Evolutionary conservation across 1,140 invertebrate genomes (phyloP).

Genomic region (Gryon sp.): DNA sequence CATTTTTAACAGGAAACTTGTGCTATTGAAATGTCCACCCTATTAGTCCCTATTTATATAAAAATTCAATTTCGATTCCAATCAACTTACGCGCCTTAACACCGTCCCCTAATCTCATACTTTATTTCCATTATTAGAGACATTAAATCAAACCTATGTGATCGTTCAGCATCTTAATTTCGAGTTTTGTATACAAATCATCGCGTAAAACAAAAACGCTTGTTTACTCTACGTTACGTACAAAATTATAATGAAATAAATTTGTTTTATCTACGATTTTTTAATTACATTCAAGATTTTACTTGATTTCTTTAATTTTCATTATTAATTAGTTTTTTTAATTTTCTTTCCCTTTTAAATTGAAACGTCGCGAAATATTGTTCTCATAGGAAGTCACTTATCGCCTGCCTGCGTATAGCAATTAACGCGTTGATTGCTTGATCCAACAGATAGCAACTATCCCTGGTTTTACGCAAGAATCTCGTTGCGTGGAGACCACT

Average conservation of each 20-base stretch:
- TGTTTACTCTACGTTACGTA: no score
- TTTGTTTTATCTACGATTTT: no score
- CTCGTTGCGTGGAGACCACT: constrained; percentile 60
- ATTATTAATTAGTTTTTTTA: no score
- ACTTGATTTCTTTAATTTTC: no score
- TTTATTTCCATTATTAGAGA: constrained; percentile 50
- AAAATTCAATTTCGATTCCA: constrained; percentile 65
- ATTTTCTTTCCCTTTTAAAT: no score
- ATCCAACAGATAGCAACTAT: constrained; percentile 58
- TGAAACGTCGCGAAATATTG: constrained; percentile 42
- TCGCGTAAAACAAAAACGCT: no score
- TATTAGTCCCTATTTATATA: constrained; percentile 65
- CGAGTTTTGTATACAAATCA: no score
- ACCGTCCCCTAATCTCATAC: constrained; percentile 42
- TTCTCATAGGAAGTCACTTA: constrained; percentile 60
- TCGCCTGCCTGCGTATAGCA: constrained; percentile 59
- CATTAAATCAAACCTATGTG: constrained; percentile 36
- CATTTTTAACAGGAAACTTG: constrained; percentile 68
- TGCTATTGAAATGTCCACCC: constrained; percentile 69
- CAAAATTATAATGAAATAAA: no score
- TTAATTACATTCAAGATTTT: no score
- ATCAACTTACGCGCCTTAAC: constrained; percentile 56
- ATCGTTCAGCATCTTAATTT: no score
- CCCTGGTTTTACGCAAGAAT: constrained; percentile 63
- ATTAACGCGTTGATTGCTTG: constrained; percentile 62